Evolutionary conservation across 2,113 vertebrate genomes (phyloP).

Genomic region (Pungitius pungitius): DNA sequence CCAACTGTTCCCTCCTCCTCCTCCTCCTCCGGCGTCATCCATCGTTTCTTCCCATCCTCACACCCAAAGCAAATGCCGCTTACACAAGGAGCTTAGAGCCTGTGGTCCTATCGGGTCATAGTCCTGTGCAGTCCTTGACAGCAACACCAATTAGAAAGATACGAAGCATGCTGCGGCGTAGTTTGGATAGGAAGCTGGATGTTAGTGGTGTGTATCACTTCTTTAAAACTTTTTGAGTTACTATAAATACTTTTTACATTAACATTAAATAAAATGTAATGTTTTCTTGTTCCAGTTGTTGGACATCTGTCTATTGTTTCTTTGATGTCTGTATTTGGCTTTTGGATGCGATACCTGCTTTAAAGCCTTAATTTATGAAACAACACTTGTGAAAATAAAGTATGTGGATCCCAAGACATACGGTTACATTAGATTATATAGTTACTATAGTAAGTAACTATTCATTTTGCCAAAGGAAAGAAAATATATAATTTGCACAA

Average conservation of each 20-base stretch:
- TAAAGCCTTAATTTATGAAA: background rate
- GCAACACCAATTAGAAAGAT: conserved; percentile 6
- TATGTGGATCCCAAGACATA: background rate
- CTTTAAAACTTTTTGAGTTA: background rate
- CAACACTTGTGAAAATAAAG: background rate
- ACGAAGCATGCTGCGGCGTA: background rate
- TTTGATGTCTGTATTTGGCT: conserved; percentile 40
- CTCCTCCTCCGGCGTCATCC: conserved; percentile 4
- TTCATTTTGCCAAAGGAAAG: background rate
- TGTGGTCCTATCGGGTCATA: conserved; percentile 42
- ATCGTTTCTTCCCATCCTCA: conserved; percentile 22
- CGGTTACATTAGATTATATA: background rate
- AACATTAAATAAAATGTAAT: background rate
- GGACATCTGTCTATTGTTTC: conserved; percentile 21
- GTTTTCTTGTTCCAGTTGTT: conserved; percentile 12
- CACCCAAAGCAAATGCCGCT: conserved; percentile 29
- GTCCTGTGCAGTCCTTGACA: conserved; percentile 24
- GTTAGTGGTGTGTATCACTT: background rate
- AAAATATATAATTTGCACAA: background rate
- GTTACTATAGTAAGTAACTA: background rate
- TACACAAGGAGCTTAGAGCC: conserved; percentile 41
- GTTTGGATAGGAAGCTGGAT: background rate
- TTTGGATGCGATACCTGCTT: conserved; percentile 25
- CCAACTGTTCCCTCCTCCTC: background rate
- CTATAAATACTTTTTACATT: too few relatives aligned